Conservation (phyloP, 2,888 invertebrate species). For the Caenorhabditis sulstoni region DNA sequence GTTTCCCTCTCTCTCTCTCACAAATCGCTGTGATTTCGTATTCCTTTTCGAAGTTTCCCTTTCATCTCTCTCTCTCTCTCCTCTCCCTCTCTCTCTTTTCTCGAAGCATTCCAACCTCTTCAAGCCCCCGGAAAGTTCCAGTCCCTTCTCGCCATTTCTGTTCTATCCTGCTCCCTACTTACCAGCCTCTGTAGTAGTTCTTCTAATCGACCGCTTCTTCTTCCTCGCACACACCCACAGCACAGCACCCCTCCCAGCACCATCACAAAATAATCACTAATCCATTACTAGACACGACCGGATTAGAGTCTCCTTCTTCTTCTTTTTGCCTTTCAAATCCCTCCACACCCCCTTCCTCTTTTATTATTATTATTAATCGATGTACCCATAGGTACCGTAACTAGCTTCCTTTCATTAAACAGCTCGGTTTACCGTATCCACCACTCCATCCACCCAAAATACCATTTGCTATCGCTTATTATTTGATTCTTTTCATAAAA, state of each 20-base stretch:
- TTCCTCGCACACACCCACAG: slow-evolving; percentile 13
- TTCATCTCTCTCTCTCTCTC: slow-evolving; percentile 7
- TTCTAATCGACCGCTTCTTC: slow-evolving; percentile 6
- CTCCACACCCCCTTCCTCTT: neutral
- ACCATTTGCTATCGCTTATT: neutral
- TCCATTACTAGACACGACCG: slow-evolving; percentile 50
- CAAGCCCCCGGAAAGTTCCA: slow-evolving; percentile 43
- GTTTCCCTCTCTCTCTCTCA: slow-evolving; percentile 33
- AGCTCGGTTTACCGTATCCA: slow-evolving; percentile 46
- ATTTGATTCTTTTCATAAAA: slow-evolving; percentile 8
- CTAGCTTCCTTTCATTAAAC: slow-evolving; percentile 17
- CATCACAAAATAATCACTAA: slow-evolving; percentile 44
- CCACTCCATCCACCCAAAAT: slow-evolving; percentile 16
- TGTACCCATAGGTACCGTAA: slow-evolving; percentile 35
- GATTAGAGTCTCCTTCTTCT: slow-evolving; percentile 39
- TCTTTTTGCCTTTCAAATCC: slow-evolving; percentile 35
- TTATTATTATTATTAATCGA: slow-evolving; percentile 27
- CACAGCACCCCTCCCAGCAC: slow-evolving; percentile 15
- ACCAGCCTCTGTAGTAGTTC: slow-evolving; percentile 47
- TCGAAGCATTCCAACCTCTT: slow-evolving; percentile 48
- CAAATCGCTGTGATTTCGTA: slow-evolving; percentile 45
- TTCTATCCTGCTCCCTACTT: slow-evolving; percentile 15
- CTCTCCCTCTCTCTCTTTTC: slow-evolving; percentile 5
- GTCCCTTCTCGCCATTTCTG: slow-evolving; percentile 30
- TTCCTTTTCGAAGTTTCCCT: slow-evolving; percentile 30